Conservation (phyloP, 2,888 invertebrate species). For the Heliconius erato region DNA sequence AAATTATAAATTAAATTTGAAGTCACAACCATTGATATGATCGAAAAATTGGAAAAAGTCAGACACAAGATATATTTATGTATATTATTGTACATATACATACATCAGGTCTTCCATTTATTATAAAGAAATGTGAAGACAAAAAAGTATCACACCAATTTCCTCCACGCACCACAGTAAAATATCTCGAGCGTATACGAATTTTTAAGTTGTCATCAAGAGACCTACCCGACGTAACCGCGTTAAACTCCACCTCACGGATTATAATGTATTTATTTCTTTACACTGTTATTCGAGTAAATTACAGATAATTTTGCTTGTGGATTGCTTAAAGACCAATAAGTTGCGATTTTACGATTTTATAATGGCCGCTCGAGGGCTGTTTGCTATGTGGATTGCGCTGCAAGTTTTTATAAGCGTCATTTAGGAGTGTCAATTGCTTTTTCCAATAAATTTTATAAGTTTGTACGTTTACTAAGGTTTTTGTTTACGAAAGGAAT, state of each 20-base stretch:
- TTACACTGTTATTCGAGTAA: conserved; percentile 63
- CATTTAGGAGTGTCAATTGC: conserved; percentile 49
- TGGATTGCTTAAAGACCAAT: conserved; percentile 55
- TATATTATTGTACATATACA: too few relatives aligned
- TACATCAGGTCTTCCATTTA: not conserved
- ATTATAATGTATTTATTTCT: conserved; percentile 67
- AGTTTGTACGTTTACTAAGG: conserved; percentile 41
- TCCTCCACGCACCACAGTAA: conserved; percentile 1
- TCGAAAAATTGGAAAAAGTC: not conserved
- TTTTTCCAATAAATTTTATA: conserved; percentile 44
- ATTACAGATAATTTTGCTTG: conserved; percentile 65
- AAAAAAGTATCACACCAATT: not conserved
- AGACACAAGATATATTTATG: not conserved
- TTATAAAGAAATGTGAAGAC: not conserved
- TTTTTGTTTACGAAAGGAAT: conserved; percentile 39
- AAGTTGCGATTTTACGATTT: conserved; percentile 56
- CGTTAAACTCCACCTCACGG: conserved; percentile 51
- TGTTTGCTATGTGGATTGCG: conserved; percentile 51
- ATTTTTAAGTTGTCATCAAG: conserved; percentile 35
- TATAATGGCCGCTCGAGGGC: conserved; percentile 54
- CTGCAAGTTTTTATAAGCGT: conserved; percentile 48
- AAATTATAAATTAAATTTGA: not conserved
- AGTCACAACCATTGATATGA: not conserved
- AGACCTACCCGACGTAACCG: conserved; percentile 39
- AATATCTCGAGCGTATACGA: conserved; percentile 4